These are phyloP conservation scores for Monarcha castaneiventris DNA, from an alignment of 2,113 vertebrate genomes.

Conservation along the genomic window DNA sequence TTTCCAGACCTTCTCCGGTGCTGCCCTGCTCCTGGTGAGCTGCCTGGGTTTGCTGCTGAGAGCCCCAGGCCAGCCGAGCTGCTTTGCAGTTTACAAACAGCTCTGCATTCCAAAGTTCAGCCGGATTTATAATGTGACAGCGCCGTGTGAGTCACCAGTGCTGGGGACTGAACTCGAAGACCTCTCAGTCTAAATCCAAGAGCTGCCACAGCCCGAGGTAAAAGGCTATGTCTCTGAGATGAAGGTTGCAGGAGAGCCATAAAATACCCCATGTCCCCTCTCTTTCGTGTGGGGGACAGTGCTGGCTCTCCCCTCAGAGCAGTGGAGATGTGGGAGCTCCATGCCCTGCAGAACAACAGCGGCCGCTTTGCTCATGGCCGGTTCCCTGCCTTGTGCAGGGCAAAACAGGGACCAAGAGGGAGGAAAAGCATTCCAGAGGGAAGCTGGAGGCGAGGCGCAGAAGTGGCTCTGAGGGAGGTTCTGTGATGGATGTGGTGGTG, in stretches of 20 bases:
- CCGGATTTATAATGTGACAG: background rate
- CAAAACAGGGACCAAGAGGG: background rate
- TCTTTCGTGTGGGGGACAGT: fast-evolving
- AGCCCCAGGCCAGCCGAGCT: background rate
- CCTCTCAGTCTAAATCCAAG: background rate
- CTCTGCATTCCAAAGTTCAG: background rate
- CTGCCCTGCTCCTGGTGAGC: background rate
- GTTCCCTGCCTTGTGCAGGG: background rate
- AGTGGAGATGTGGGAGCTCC: background rate
- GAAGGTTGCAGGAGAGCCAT: background rate
- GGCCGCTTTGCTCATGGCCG: fast-evolving
- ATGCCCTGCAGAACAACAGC: background rate
- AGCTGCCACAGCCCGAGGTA: background rate
- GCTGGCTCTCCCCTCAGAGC: background rate
- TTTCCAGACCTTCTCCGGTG: background rate
- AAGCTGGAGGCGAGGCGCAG: background rate
- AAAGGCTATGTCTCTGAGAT: background rate
- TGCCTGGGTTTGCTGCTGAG: background rate
- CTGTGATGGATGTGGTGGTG: background rate
- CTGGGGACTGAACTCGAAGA: background rate
- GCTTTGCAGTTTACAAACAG: background rate
- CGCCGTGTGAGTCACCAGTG: background rate
- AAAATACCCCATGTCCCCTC: fast-evolving
- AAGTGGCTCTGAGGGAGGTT: too few relatives aligned
- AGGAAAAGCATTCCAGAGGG: background rate